Conservation (phyloP, 2,888 invertebrate species). For the Synergus umbraculus region DNA sequence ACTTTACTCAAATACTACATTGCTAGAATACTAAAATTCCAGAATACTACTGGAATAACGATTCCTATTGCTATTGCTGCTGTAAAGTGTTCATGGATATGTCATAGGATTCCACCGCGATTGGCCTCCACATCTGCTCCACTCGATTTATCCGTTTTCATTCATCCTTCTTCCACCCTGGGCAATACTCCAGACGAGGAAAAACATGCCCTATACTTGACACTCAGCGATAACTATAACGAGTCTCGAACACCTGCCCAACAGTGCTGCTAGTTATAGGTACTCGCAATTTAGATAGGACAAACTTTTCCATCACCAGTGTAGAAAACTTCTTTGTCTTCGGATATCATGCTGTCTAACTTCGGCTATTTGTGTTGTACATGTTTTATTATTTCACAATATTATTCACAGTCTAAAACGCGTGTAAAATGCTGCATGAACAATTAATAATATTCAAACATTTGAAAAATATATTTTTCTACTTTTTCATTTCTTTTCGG, state of each 20-base stretch:
- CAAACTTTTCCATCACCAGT: background rate
- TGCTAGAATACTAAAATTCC: background rate
- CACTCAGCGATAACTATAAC: background rate
- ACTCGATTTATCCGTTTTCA: slow-evolving; percentile 28
- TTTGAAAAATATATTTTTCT: no score
- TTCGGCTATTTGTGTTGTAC: background rate
- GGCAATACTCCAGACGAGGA: background rate
- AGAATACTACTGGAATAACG: background rate
- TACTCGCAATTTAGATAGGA: background rate
- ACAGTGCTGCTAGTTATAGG: background rate
- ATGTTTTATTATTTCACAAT: background rate
- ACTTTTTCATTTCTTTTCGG: no score
- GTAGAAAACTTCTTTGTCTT: background rate
- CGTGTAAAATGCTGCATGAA: no score
- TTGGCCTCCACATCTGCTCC: slow-evolving; percentile 22
- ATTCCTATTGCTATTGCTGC: background rate
- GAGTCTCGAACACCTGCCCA: slow-evolving; percentile 10
- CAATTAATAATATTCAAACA: no score
- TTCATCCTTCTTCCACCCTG: slow-evolving; percentile 3
- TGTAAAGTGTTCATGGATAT: slow-evolving; percentile 12
- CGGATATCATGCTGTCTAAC: background rate
- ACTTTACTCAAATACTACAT: background rate
- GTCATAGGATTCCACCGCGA: slow-evolving; percentile 18
- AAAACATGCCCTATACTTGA: slow-evolving; percentile 22
- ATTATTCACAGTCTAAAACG: no score